These are phyloP conservation scores for Microctenopoma stevenorrisi DNA, from an alignment of 2,797 vertebrate genomes.

Conservation along the genomic window DNA sequence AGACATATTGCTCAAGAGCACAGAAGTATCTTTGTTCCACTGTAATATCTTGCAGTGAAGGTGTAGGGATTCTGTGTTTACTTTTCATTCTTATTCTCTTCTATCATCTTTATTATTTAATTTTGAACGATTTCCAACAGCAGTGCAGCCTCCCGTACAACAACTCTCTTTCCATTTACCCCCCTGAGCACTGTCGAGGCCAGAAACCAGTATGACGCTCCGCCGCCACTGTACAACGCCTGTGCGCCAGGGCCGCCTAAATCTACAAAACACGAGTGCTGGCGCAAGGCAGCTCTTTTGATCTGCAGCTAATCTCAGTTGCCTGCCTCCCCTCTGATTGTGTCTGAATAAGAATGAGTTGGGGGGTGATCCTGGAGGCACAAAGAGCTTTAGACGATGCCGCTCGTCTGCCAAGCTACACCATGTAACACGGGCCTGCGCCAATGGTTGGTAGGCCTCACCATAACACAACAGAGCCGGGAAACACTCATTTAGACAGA, in stretches of 20 bases:
- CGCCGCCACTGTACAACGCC: conserved; percentile 66
- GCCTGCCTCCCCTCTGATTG: conserved; percentile 86
- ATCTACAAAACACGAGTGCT: conserved; percentile 83
- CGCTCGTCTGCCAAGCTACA: conserved; percentile 65
- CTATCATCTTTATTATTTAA: conserved; percentile 70
- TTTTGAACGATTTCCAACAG: conserved; percentile 69
- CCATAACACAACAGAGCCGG: conserved; percentile 54
- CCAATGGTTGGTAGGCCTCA: conserved; percentile 57
- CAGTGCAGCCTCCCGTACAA: conserved; percentile 60
- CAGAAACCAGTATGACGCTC: conserved; percentile 72
- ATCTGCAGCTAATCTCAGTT: conserved; percentile 86
- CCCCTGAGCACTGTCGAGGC: conserved; percentile 73
- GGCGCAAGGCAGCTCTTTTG: conserved; percentile 82
- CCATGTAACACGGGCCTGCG: conserved; percentile 40
- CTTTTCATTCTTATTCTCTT: conserved; percentile 60
- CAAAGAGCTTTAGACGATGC: conserved; percentile 82
- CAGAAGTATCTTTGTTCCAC: conserved; percentile 58
- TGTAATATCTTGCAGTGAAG: conserved; percentile 65
- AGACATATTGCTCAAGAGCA: conserved; percentile 69
- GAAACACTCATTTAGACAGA: conserved; percentile 64
- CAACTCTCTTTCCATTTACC: conserved; percentile 63
- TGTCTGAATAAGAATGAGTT: conserved; percentile 86
- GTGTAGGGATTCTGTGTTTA: conserved; percentile 44
- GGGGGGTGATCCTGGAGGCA: conserved; percentile 82
- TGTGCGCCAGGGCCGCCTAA: conserved; percentile 72